Base-by-base conservation (phyloP, 2,888 invertebrate genomes). In the Gisinianus flammeolus region DNA sequence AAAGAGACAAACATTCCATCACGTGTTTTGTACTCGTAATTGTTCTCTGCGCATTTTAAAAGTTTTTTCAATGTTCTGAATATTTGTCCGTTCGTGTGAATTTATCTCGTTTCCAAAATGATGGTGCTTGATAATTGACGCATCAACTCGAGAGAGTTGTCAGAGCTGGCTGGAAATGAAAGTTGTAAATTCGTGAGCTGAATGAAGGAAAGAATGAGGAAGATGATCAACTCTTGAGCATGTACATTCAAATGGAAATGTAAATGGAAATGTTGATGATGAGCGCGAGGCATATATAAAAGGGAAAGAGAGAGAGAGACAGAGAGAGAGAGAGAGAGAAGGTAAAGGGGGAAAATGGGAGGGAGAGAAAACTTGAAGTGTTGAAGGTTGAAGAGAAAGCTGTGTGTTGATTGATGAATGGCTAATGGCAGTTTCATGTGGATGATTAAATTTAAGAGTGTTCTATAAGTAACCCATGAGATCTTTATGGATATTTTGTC, bases 401-500 rank as follows among this genome's bases (percentile, higher is more conserved):
- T 58, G 72, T 72, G 58, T 72, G 72, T 72, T 72, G 72, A 72
- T 72, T 72, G 72, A 72, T 72, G 52, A 54, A 70, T 33, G 35
- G 44, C 28, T 68, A 68, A 68, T 44, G 31, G 68, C 44, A 68
- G 44, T 68, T 68, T 72, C 56, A 62, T 54, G 44, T 62, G 72
- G 58, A 72, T 72, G 72, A 72, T 72, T 72, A 72, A 72, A 72
- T 58, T 72, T 62, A 72, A 72, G 58, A 58, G 71, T 71, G 28
- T 26, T 58, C 58, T 72, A n/a, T 28, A 58, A 72, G 24, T 22
- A 12, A 35, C 68, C 6, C 2, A 35, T 30, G 26, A 62, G 5
- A 66, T 26, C 33, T 67, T 22, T 31, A n/a, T 31, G 66, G 19
- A 66, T 67, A 67, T 33, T 30, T 67, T 31, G 30, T 58, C 66